A percentile compares a stretch with the other conserved stretches of the same genome.
Evolutionary conservation across 1,140 invertebrate genomes (phyloP).

Genomic region (Portunus trituberculatus): DNA sequence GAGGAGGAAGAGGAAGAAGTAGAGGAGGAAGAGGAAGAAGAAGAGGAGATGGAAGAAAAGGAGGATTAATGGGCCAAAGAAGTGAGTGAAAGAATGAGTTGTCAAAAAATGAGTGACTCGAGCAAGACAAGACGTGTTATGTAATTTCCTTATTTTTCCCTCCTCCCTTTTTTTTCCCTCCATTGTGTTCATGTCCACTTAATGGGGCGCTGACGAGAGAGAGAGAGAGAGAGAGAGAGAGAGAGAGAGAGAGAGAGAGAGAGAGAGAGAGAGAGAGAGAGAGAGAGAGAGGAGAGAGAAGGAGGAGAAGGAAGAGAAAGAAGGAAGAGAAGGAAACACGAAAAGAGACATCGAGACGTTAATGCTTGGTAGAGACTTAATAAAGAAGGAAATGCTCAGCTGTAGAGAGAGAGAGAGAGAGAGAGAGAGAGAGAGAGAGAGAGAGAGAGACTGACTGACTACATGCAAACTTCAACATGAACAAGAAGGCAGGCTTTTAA

Average conservation of each 20-base stretch:
- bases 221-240: conserved; percentile 13
- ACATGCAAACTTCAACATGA: neutral
- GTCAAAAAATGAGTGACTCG: no score
- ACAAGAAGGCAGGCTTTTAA: no score
- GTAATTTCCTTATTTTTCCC: neutral
- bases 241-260: neutral
- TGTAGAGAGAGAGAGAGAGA: neutral
- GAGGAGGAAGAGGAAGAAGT: no score
- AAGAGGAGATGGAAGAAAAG: no score
- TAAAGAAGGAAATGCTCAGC: neutral
- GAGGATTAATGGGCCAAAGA: no score
- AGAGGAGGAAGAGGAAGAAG: no score
- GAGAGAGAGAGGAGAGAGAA: neutral
- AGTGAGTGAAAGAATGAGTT: no score
- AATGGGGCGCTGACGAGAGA: neutral
- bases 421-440: conserved; percentile 11
- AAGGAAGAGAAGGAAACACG: neutral
- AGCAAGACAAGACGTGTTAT: no score
- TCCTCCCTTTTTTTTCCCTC: neutral
- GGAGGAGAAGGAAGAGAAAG: neutral
- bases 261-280: neutral
- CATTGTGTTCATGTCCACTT: neutral
- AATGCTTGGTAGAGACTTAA: neutral
- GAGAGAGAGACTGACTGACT: neutral
- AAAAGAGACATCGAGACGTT: no score